Percentiles rank a stretch among this genome's conserved stretches.
These are phyloP conservation scores for Ooceraea biroi DNA, from an alignment of 1,140 invertebrate species.

Conservation along the genomic window DNA sequence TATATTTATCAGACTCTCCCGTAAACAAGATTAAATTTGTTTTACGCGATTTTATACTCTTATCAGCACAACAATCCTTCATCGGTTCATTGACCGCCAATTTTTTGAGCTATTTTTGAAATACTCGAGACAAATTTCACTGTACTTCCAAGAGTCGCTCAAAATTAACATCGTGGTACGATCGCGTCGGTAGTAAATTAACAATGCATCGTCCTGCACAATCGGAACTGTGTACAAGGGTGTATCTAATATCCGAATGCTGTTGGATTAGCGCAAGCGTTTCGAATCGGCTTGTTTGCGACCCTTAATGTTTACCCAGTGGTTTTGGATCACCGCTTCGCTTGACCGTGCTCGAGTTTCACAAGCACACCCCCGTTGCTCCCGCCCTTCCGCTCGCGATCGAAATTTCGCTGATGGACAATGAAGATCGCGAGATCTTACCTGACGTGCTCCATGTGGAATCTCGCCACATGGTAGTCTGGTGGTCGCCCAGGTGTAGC, in stretches of 20 bases:
- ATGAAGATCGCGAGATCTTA: slow-evolving; percentile 77
- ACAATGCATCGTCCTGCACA: neutral
- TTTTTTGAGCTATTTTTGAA: no score
- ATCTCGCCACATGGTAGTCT: slow-evolving; percentile 92
- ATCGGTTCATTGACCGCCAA: no score
- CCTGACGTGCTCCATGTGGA: slow-evolving; percentile 95
- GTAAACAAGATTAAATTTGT: no score
- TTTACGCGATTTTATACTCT: no score
- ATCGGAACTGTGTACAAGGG: neutral
- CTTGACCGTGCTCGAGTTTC: slow-evolving; percentile 5
- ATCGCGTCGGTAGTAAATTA: neutral
- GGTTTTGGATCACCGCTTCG: slow-evolving; percentile 16
- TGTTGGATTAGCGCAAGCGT: neutral
- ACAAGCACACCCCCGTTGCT: neutral
- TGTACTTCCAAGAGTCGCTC: neutral
- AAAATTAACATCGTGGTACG: neutral
- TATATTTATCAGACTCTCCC: no score
- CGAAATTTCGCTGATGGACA: neutral
- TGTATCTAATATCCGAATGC: neutral
- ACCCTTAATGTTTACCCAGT: neutral
- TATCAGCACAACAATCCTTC: no score
- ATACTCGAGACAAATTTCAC: no score
- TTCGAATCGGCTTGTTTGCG: neutral
- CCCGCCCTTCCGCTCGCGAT: neutral
- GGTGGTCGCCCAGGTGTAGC: slow-evolving; percentile 92